Evolutionary conservation across 2,888 invertebrate species (phyloP).

Genomic region (Polylopha cassiicola): DNA sequence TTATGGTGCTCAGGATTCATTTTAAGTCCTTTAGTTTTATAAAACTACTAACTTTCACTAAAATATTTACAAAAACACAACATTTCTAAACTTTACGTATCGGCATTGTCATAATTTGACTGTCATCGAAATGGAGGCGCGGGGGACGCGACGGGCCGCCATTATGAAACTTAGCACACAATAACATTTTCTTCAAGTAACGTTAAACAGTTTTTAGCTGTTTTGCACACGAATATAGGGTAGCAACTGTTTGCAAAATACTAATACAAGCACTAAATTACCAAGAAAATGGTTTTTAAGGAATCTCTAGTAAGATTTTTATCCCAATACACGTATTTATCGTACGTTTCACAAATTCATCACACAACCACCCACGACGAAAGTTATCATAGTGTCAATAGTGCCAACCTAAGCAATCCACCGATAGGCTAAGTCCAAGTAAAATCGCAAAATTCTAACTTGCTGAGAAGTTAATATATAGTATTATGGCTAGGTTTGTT

Average conservation of each 20-base stretch:
- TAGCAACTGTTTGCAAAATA: constrained; percentile 10
- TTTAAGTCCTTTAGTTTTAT: constrained; percentile 46
- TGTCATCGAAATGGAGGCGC: constrained; percentile 81
- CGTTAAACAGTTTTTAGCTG: constrained; percentile 27
- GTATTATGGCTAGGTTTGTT: too few species aligned
- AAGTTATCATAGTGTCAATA: constrained; percentile 55
- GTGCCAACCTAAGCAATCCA: constrained; percentile 41
- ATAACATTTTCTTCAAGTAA: constrained; percentile 61
- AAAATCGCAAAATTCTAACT: neutral
- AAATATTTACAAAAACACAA: constrained; percentile 61
- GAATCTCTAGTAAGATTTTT: constrained; percentile 6
- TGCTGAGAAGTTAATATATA: too few species aligned
- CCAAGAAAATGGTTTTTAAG: constrained; percentile 25
- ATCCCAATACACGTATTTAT: constrained; percentile 42
- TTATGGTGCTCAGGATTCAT: constrained; percentile 74
- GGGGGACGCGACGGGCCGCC: constrained; percentile 83
- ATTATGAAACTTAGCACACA: constrained; percentile 77
- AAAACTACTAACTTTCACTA: constrained; percentile 40
- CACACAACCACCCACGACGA: constrained; percentile 56
- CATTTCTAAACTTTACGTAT: constrained; percentile 65
- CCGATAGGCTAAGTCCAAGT: constrained; percentile 4
- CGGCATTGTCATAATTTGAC: constrained; percentile 77
- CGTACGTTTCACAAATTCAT: constrained; percentile 25
- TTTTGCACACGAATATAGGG: constrained; percentile 22
- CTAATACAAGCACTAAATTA: constrained; percentile 24